Conservation (phyloP, 2,113 vertebrate genomes). For the Geothlypis trichas region DNA sequence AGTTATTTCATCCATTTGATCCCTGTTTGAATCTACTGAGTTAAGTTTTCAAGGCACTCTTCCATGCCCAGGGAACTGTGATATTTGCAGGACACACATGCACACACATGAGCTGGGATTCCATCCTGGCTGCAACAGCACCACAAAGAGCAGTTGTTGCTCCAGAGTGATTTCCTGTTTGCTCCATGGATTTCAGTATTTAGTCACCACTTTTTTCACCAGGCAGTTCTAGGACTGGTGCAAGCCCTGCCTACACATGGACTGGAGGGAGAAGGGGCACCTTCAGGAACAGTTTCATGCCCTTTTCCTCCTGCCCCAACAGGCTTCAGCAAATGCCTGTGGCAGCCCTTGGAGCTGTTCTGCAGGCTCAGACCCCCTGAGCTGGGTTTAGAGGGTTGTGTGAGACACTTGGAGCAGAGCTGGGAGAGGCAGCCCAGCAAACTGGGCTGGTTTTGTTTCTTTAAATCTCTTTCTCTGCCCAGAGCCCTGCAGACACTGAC, state of each 20-base stretch:
- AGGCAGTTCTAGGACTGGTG: not conserved
- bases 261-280: not conserved
- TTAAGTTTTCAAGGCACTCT: not conserved
- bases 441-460: not conserved
- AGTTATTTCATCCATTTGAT: not conserved
- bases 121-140: not conserved
- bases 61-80: not conserved
- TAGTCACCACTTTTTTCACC: not conserved
- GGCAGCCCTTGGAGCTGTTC: not conserved
- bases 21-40: not conserved
- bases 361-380: not conserved
- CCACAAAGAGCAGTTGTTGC: not conserved
- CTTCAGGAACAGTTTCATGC: not conserved
- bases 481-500: not conserved
- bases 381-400: not conserved
- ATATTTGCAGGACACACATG: not conserved
- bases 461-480: not conserved
- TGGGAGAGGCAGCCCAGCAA: not conserved
- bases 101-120: not conserved
- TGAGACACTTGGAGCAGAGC: not conserved
- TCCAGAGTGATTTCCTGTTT: conserved; percentile 45
- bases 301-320: not conserved
- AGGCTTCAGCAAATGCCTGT: not conserved
- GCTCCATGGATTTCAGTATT: not conserved
- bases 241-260: not conserved